phyloP scores from a whole-genome alignment of 92 coral and sea anemone species.

The Paragorgia papillata region DNA sequence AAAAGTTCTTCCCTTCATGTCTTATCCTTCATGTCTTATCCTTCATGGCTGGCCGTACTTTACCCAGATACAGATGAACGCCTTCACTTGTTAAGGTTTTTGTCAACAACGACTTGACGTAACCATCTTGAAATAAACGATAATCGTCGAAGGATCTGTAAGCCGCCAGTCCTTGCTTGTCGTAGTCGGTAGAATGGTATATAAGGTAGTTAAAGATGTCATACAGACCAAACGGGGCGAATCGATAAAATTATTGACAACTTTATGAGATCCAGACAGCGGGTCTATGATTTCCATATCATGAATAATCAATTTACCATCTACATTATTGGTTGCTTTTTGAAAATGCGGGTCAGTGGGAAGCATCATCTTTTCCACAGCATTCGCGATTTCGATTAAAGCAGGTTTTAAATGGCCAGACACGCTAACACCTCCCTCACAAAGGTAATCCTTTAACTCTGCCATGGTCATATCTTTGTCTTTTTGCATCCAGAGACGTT shows the following conservation, averaged over 20 bases:
- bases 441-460: conserved; percentile 9
- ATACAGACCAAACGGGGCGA: neutral
- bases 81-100: too few species aligned
- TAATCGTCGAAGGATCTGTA: too few species aligned
- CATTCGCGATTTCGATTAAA: conserved; percentile 37
- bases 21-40: too few species aligned
- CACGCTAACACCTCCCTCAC: conserved; percentile 43
- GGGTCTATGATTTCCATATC: too few species aligned
- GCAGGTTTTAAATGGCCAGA: conserved; percentile 41
- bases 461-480: conserved; percentile 21
- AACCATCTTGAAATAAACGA: too few species aligned
- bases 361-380: conserved; percentile 44
- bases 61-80: too few species aligned
- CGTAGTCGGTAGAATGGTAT: too few species aligned
- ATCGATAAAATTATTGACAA: neutral
- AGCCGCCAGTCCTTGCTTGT: too few species aligned
- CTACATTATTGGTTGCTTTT: conserved; percentile 10
- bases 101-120: too few species aligned
- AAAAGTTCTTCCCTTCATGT: too few species aligned
- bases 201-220: neutral
- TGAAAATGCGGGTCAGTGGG: conserved; percentile 41
- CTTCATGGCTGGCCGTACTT: too few species aligned
- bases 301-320: conserved; percentile 33
- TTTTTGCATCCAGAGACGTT: neutral
- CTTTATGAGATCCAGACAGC: conserved; percentile 8